Evolutionary conservation across 2,113 vertebrate genomes (phyloP).

Genomic region (Pedionomus torquatus): DNA sequence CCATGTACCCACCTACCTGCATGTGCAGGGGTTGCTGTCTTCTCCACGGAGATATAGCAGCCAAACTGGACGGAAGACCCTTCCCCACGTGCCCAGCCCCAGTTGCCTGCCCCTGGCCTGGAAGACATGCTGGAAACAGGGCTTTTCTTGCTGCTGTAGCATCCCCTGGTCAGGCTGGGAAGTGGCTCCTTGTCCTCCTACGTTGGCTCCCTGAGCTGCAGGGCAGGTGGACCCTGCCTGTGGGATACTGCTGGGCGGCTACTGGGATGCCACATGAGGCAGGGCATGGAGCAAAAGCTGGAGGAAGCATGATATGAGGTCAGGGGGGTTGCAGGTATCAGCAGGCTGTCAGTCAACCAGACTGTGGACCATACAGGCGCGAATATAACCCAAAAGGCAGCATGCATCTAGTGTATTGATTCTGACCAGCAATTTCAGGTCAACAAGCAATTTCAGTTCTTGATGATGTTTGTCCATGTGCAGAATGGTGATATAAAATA

Average conservation of each 20-base stretch:
- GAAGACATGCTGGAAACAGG: no score
- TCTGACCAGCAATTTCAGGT: not conserved
- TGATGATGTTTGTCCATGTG: not conserved
- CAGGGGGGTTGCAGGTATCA: not conserved
- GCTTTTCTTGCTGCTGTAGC: not conserved
- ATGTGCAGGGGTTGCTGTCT: not conserved
- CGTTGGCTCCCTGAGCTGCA: accelerated
- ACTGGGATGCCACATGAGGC: not conserved
- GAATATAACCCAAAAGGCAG: not conserved
- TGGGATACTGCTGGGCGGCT: not conserved
- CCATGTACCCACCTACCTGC: not conserved
- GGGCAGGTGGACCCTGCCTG: not conserved
- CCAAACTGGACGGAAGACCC: not conserved
- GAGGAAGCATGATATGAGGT: accelerated
- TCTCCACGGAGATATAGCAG: not conserved
- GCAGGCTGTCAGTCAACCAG: not conserved
- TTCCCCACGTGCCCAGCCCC: not conserved
- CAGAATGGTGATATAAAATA: not conserved
- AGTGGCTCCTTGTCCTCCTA: not conserved
- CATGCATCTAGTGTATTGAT: not conserved
- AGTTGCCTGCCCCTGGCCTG: not conserved
- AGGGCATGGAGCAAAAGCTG: not conserved
- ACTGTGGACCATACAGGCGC: not conserved
- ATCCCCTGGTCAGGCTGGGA: not conserved
- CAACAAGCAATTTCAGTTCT: not conserved